Percentiles rank a stretch among this genome's conserved stretches.
Evolutionary conservation across 2,888 invertebrate genomes (phyloP).

Genomic region (Yponomeuta cagnagella): DNA sequence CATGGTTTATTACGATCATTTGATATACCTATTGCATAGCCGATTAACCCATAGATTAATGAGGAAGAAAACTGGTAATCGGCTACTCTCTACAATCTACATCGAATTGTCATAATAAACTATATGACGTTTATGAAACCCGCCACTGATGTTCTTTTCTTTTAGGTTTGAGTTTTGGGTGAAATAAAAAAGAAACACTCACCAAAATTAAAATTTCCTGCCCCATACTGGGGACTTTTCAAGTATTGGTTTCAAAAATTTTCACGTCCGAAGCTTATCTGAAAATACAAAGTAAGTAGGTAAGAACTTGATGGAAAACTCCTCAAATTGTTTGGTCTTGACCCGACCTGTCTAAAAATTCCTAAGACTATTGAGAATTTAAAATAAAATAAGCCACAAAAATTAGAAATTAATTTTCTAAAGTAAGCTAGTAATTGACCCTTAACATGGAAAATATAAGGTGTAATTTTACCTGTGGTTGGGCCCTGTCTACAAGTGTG

Average conservation of each 20-base stretch:
- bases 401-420: not conserved
- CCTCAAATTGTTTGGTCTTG: not conserved
- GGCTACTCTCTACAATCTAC: too few relatives aligned
- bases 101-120: too few relatives aligned
- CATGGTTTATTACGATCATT: too few relatives aligned
- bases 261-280: slow-evolving; percentile 24
- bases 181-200: slow-evolving; percentile 32
- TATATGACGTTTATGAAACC: too few relatives aligned
- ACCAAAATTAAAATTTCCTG: slow-evolving; percentile 46
- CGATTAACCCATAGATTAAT: too few relatives aligned
- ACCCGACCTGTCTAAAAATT: not conserved
- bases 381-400: not conserved
- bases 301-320: not conserved
- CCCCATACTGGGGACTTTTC: slow-evolving; percentile 62
- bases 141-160: too few relatives aligned
- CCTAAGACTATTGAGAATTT: not conserved
- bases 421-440: not conserved
- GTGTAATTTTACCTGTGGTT: not conserved
- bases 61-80: too few relatives aligned
- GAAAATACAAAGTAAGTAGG: slow-evolving; percentile 16
- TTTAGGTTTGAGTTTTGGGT: not conserved
- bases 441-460: not conserved
- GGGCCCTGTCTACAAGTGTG: not conserved
- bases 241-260: slow-evolving; percentile 22
- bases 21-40: too few relatives aligned